These are phyloP conservation scores for Thymelicus lineola DNA, from an alignment of 2,888 invertebrate species.

Conservation along the genomic window DNA sequence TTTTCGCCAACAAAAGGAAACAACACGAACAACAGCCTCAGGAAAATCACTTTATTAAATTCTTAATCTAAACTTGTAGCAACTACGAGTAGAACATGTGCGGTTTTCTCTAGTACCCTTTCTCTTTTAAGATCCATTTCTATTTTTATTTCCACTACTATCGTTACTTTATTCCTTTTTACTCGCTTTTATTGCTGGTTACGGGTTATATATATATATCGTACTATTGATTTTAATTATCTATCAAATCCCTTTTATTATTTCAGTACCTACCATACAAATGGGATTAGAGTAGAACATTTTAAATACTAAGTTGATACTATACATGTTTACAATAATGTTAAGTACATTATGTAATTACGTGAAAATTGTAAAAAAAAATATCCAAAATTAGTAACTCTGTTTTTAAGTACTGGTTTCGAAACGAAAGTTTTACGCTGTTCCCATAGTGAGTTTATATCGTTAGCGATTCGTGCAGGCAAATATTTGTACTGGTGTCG, in stretches of 20 bases:
- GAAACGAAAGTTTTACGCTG: neutral
- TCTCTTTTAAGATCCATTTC: constrained; percentile 21
- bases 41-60: constrained; percentile 38
- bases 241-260: too few relatives aligned
- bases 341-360: too few relatives aligned
- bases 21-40: constrained; percentile 21
- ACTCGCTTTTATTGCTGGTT: neutral
- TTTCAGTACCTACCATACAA: too few relatives aligned
- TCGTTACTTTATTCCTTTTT: neutral
- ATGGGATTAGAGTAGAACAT: too few relatives aligned
- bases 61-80: constrained; percentile 36
- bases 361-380: too few relatives aligned
- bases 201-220: neutral
- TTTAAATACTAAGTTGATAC: too few relatives aligned
- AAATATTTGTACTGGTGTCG: too few relatives aligned
- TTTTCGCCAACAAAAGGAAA: constrained; percentile 33
- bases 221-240: neutral
- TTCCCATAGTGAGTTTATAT: too few relatives aligned
- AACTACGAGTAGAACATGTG: constrained; percentile 33
- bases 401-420: too few relatives aligned
- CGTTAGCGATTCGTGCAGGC: too few relatives aligned
- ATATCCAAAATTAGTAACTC: too few relatives aligned
- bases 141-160: constrained; percentile 15
- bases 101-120: constrained; percentile 19
- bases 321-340: too few relatives aligned